phyloP scores from a whole-genome alignment of 2,888 invertebrate genomes.

The Caprella mutica region DNA sequence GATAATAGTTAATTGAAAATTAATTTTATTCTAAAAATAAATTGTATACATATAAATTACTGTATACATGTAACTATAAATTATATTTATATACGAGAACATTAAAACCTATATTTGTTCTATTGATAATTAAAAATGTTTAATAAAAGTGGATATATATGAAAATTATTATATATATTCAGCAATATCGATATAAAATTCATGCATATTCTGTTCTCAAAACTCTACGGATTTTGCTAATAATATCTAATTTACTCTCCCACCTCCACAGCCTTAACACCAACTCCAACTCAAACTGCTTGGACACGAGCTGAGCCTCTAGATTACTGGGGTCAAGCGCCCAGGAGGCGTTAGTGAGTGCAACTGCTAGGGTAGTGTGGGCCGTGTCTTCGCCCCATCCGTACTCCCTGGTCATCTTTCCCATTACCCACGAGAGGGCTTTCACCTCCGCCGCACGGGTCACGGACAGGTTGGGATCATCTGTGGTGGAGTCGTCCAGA shows the following conservation, averaged over 20 bases:
- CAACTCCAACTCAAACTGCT: conserved; percentile 78
- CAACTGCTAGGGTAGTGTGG: conserved; percentile 65
- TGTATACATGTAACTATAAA: conserved; percentile 19
- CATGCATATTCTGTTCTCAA: no score
- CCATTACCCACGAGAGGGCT: conserved; percentile 48
- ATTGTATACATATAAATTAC: conserved; percentile 13
- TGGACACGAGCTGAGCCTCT: conserved; percentile 64
- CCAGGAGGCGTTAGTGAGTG: conserved; percentile 43
- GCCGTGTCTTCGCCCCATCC: conserved; percentile 62
- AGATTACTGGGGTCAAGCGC: conserved; percentile 47
- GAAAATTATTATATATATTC: no score
- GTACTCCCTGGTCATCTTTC: conserved; percentile 50
- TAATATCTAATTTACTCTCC: conserved; percentile 39
- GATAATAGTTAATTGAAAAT: no score
- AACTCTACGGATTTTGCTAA: no score
- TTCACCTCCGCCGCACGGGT: conserved; percentile 35
- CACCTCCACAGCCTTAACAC: conserved; percentile 69
- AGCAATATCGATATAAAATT: background rate
- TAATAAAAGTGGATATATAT: no score
- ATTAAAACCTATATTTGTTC: no score
- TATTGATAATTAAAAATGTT: no score
- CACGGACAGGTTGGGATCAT: conserved; percentile 20
- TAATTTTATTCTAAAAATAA: no score
- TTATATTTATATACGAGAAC: conserved; percentile 11
- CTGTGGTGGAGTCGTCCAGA: conserved; percentile 11